Percentiles rank a stretch among this genome's conserved stretches.
These are phyloP conservation scores for Protosalanx chinensis DNA, from an alignment of 2,797 vertebrate species.

Conservation along the genomic window DNA sequence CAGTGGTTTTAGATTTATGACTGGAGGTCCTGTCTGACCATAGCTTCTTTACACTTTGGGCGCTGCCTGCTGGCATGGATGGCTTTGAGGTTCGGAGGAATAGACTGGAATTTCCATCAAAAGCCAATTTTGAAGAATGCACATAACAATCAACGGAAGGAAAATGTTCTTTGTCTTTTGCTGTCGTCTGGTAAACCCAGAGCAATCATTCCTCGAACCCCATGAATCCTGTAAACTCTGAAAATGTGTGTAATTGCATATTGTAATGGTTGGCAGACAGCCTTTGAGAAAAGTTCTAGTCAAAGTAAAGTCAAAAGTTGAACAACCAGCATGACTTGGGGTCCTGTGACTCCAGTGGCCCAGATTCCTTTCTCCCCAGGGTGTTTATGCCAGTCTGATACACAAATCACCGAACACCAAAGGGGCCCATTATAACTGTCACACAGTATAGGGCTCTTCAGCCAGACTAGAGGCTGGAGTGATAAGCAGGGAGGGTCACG, in stretches of 20 bases:
- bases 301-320: conserved; percentile 1
- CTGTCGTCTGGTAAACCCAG: background rate
- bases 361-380: background rate
- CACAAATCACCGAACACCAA: too few relatives aligned
- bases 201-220: background rate
- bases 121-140: background rate
- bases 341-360: background rate
- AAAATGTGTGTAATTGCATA: too few relatives aligned
- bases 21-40: background rate
- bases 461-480: too few relatives aligned
- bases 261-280: too few relatives aligned
- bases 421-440: background rate
- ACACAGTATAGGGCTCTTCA: background rate
- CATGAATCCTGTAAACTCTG: background rate
- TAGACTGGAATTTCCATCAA: background rate
- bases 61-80: too few relatives aligned
- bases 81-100: too few relatives aligned
- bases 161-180: too few relatives aligned
- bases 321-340: background rate
- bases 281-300: background rate
- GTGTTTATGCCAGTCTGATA: background rate
- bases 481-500: background rate
- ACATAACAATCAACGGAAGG: background rate
- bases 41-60: too few relatives aligned
- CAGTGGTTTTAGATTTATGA: conserved; percentile 3